These are phyloP conservation scores for Neopelma chrysocephalum DNA, from an alignment of 2,797 vertebrate species.

Conservation along the genomic window DNA sequence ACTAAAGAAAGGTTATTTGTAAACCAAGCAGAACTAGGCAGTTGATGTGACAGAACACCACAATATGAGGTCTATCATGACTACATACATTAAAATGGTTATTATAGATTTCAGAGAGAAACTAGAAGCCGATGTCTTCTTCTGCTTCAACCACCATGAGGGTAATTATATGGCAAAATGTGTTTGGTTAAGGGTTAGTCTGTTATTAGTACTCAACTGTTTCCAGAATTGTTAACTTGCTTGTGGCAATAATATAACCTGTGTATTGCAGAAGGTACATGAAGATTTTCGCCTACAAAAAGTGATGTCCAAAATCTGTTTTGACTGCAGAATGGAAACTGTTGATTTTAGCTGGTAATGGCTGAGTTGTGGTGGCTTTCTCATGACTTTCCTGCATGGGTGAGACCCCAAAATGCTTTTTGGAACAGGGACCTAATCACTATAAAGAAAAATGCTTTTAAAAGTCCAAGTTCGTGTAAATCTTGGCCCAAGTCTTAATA, in stretches of 20 bases:
- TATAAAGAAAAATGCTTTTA: neutral
- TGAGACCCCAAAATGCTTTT: neutral
- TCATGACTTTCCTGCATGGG: accelerated
- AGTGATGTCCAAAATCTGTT: neutral
- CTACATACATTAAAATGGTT: neutral
- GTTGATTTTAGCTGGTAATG: neutral
- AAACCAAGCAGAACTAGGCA: neutral
- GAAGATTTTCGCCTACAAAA: neutral
- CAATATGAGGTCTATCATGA: neutral
- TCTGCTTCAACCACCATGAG: neutral
- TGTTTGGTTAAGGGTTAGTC: neutral
- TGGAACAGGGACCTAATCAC: neutral
- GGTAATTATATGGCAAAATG: neutral
- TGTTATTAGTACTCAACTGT: neutral
- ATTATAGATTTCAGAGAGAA: neutral
- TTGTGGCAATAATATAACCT: neutral
- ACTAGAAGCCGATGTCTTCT: neutral
- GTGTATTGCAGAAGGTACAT: neutral
- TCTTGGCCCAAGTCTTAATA: neutral
- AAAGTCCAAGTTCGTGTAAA: neutral
- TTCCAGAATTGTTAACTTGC: neutral
- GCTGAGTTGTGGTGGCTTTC: neutral
- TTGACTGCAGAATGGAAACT: neutral
- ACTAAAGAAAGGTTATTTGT: neutral
- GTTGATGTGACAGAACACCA: neutral